These are phyloP conservation scores for Monochamus alternatus DNA, from an alignment of 2,888 invertebrate genomes.

Conservation along the genomic window DNA sequence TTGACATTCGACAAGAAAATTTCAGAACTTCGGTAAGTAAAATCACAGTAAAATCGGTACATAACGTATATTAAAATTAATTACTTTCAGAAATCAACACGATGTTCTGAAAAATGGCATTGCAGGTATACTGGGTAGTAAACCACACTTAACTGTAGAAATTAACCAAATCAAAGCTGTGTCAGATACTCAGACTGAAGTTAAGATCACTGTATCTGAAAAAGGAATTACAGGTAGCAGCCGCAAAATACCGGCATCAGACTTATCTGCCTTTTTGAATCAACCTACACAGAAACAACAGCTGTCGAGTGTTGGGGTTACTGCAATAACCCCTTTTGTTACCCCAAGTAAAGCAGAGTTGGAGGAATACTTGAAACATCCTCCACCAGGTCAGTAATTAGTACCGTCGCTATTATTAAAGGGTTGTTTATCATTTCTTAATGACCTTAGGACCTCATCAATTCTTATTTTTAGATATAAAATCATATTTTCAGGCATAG, in stretches of 20 bases:
- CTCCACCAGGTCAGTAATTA: slow-evolving; percentile 79
- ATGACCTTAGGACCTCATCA: no score
- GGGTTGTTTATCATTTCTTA: no score
- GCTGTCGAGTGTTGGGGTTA: slow-evolving; percentile 81
- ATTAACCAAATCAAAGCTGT: slow-evolving; percentile 86
- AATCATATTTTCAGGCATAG: slow-evolving; percentile 79
- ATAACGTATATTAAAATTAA: background rate
- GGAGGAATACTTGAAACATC: slow-evolving; percentile 90
- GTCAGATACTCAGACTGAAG: slow-evolving; percentile 85
- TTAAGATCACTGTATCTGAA: slow-evolving; percentile 82
- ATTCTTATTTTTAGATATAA: background rate
- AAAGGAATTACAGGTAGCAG: slow-evolving; percentile 78
- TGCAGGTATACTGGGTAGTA: slow-evolving; percentile 84
- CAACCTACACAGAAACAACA: slow-evolving; percentile 82
- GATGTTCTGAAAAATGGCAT: slow-evolving; percentile 80
- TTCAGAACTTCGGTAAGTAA: slow-evolving; percentile 26
- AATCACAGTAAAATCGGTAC: no score
- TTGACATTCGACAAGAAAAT: slow-evolving; percentile 85
- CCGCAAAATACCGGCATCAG: slow-evolving; percentile 82
- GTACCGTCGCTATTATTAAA: background rate
- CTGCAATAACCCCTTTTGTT: slow-evolving; percentile 81
- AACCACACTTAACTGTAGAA: slow-evolving; percentile 85
- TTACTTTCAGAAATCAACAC: slow-evolving; percentile 77
- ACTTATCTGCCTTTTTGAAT: slow-evolving; percentile 81
- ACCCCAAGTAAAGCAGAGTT: slow-evolving; percentile 85